A percentile compares a stretch with the other conserved stretches of the same genome.
These are phyloP conservation scores for Tetraodon nigroviridis DNA, from an alignment of 2,113 vertebrate genomes.

Conservation along the genomic window DNA sequence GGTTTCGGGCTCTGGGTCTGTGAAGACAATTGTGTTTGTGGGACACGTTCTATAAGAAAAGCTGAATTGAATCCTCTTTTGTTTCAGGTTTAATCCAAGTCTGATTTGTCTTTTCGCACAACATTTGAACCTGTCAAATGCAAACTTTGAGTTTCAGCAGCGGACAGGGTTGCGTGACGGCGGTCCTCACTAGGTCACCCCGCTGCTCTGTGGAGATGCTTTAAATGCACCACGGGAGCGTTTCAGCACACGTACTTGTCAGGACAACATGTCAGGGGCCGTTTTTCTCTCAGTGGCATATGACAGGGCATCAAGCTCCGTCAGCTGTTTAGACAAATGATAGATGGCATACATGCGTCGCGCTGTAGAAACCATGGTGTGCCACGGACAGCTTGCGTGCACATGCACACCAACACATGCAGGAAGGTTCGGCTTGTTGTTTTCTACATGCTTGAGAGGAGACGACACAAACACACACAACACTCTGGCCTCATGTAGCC, in stretches of 20 bases:
- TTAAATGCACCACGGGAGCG: constrained; percentile 44
- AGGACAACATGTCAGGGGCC: constrained; percentile 46
- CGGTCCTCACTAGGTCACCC: constrained; percentile 4
- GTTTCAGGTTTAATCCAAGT: no score
- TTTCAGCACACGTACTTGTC: constrained; percentile 54
- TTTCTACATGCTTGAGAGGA: constrained; percentile 8
- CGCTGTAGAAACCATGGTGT: constrained; percentile 15
- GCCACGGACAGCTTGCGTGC: not conserved
- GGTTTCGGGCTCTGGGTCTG: no score
- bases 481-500: constrained; percentile 17
- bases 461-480: constrained; percentile 3
- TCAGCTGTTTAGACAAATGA: constrained; percentile 48
- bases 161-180: not conserved
- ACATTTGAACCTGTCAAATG: no score
- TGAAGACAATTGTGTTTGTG: no score
- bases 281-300: constrained; percentile 47
- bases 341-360: constrained; percentile 39
- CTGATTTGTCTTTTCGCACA: no score
- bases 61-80: no score
- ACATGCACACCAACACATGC: not conserved
- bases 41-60: no score
- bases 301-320: constrained; percentile 37
- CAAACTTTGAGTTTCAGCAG: not conserved
- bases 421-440: not conserved
- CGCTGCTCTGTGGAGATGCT: constrained; percentile 24